Evolutionary conservation across 2,888 invertebrate species (phyloP).

Genomic region (Hydrotaea cyrtoneurina): DNA sequence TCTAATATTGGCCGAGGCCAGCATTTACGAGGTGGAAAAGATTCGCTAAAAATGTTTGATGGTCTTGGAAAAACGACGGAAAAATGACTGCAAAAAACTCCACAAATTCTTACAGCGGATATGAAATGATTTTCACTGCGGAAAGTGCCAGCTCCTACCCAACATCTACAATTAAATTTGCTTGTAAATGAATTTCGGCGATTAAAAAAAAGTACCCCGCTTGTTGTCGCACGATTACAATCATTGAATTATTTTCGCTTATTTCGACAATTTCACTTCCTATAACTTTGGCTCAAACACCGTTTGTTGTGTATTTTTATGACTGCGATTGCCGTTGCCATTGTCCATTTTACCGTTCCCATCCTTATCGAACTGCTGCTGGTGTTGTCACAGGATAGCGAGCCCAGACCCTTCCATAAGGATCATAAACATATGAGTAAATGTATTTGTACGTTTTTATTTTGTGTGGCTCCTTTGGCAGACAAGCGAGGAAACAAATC

Average conservation of each 20-base stretch:
- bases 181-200: neutral
- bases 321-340: neutral
- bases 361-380: neutral
- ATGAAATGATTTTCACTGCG: too few species aligned
- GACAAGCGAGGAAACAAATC: neutral
- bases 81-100: too few species aligned
- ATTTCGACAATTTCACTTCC: constrained; percentile 1
- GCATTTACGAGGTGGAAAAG: too few species aligned
- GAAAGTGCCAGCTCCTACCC: too few species aligned
- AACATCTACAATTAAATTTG: neutral
- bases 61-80: too few species aligned
- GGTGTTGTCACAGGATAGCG: neutral
- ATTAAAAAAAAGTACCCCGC: too few species aligned
- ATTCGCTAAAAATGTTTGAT: too few species aligned
- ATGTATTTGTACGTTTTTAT: neutral
- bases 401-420: constrained; percentile 7
- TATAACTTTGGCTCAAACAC: constrained; percentile 26
- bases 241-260: constrained; percentile 37
- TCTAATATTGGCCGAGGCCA: too few species aligned
- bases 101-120: too few species aligned
- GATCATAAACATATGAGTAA: constrained; percentile 23
- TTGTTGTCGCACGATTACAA: constrained; percentile 24
- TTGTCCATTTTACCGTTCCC: neutral
- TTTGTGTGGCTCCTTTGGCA: neutral
- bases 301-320: constrained; percentile 47